phyloP scores from a whole-genome alignment of 2,797 vertebrate genomes.

The Aselliscus stoliczkanus region DNA sequence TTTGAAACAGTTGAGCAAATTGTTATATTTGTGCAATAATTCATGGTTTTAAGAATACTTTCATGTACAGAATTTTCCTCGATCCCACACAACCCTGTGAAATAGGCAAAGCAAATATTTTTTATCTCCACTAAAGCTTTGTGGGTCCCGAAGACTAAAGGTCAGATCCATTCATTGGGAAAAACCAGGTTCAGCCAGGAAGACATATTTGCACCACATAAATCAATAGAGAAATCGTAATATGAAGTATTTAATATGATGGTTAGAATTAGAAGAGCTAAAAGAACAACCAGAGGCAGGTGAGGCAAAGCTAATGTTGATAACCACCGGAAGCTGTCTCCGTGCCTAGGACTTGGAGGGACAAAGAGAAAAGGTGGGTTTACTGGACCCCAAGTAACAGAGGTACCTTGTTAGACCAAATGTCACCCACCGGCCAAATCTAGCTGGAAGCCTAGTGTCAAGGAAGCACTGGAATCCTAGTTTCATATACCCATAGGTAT shows the following conservation, averaged over 20 bases:
- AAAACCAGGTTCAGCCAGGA: not conserved
- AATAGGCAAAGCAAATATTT: not conserved
- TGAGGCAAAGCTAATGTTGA: not conserved
- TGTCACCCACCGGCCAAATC: not conserved
- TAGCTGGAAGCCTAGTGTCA: not conserved
- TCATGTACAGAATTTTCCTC: not conserved
- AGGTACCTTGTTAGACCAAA: not conserved
- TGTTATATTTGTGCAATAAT: not conserved
- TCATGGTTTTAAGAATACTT: not conserved
- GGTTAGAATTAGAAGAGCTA: not conserved
- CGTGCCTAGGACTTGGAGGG: not conserved
- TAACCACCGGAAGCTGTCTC: not conserved
- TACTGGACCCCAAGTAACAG: not conserved
- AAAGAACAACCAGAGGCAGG: not conserved
- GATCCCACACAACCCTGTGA: not conserved
- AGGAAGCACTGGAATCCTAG: not conserved
- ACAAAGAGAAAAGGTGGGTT: not conserved
- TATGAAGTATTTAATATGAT: not conserved
- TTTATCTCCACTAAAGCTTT: not conserved
- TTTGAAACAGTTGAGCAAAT: not conserved
- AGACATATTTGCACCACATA: not conserved
- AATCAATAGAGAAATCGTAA: not conserved
- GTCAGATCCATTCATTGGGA: not conserved
- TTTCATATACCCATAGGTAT: not conserved
- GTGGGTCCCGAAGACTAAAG: not conserved